A percentile compares a stretch with the other conserved stretches of the same genome.
phyloP scores from a whole-genome alignment of 2,113 vertebrate genomes.

The Alexandromys fortis region DNA sequence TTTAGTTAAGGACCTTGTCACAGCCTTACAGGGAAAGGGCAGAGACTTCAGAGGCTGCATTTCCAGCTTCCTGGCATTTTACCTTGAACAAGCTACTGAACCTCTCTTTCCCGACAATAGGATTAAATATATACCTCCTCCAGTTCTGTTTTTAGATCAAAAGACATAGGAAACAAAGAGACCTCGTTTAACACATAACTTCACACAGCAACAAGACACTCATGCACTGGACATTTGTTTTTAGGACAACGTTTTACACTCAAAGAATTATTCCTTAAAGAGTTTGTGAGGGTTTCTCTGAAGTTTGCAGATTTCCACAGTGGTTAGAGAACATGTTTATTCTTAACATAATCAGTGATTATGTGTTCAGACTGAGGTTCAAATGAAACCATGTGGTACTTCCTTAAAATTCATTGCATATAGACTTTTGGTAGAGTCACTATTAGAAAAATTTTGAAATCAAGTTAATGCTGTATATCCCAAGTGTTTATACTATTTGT shows the following conservation, averaged over 20 bases:
- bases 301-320: constrained; percentile 16
- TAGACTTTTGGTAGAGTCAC: background rate
- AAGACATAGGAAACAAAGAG: background rate
- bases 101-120: background rate
- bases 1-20: background rate
- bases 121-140: background rate
- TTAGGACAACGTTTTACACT: background rate
- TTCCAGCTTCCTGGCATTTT: background rate
- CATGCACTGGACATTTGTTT: background rate
- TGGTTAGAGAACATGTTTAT: background rate
- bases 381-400: background rate
- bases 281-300: background rate
- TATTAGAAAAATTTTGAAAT: constrained; percentile 14
- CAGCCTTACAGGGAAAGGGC: background rate
- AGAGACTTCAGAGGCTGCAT: background rate
- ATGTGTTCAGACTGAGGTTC: background rate
- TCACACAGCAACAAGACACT: background rate
- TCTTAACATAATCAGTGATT: background rate
- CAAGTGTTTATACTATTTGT: constrained; percentile 26
- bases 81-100: background rate
- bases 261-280: background rate
- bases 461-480: constrained; percentile 20
- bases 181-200: background rate
- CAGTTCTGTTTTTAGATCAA: background rate
- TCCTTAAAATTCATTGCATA: background rate